These are phyloP conservation scores for Coregonus suidteri DNA, from an alignment of 2,797 vertebrate species.

Conservation along the genomic window DNA sequence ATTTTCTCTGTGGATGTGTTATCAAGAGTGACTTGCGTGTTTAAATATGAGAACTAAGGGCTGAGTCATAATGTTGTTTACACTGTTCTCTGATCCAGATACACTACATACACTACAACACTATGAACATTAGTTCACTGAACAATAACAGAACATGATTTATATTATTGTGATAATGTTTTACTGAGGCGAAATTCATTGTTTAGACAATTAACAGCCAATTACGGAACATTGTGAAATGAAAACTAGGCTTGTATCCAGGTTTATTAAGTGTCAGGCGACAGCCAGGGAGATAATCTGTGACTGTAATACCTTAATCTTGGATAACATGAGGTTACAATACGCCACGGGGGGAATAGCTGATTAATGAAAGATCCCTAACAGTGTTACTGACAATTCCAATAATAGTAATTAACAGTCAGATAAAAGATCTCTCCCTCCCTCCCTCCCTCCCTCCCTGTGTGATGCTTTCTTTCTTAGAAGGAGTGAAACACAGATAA, in stretches of 20 bases:
- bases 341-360: not conserved
- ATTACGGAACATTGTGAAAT: not conserved
- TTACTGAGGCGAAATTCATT: not conserved
- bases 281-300: not conserved
- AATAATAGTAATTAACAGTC: constrained; percentile 21
- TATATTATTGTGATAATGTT: not conserved
- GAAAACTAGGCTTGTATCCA: not conserved
- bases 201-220: not conserved
- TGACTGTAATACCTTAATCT: not conserved
- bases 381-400: not conserved
- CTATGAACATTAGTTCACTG: no score
- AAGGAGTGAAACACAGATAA: no score
- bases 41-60: no score
- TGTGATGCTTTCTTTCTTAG: no score
- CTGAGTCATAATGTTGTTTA: no score
- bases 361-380: not conserved
- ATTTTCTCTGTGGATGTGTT: no score
- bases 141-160: no score
- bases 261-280: not conserved
- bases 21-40: no score
- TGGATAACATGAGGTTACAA: constrained; percentile 14
- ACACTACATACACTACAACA: no score
- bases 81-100: no score
- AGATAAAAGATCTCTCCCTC: constrained; percentile 20
- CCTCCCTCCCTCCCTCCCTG: not conserved